phyloP scores from a whole-genome alignment of 2,113 vertebrate genomes.

The Edolisoma coerulescens region DNA sequence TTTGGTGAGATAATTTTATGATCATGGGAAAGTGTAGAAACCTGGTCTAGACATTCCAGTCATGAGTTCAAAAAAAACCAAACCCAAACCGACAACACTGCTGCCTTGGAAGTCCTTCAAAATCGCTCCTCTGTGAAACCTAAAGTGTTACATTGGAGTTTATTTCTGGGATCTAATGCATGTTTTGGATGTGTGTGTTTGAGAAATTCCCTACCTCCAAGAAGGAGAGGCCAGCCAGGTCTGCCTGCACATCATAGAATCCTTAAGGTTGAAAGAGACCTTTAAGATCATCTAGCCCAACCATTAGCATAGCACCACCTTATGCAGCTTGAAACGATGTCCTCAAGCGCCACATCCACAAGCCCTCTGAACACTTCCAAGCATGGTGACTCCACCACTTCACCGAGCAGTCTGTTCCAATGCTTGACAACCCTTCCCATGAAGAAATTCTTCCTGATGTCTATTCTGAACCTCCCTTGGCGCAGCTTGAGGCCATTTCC shows the following conservation, averaged over 20 bases:
- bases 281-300: background rate
- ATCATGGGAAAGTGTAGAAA: slow-evolving; percentile 17
- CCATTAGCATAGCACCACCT: background rate
- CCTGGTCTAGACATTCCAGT: background rate
- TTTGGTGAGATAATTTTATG: background rate
- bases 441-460: background rate
- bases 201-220: background rate
- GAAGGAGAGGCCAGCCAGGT: background rate
- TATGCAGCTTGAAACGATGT: background rate
- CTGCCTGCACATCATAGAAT: rapidly evolving
- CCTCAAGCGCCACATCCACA: rapidly evolving
- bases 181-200: background rate
- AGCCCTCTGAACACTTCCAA: background rate
- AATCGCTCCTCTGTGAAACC: background rate
- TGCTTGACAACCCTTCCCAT: background rate
- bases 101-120: background rate
- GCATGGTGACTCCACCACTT: background rate
- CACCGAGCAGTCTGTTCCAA: background rate
- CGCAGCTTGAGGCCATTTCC: background rate
- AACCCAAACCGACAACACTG: background rate
- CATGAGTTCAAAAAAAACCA: background rate
- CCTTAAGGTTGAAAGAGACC: background rate
- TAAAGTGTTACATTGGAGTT: background rate
- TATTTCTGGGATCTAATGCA: background rate
- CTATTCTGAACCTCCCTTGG: background rate